These are phyloP conservation scores for Sipunculus nudus DNA, from an alignment of 2,888 invertebrate genomes.

Conservation along the genomic window DNA sequence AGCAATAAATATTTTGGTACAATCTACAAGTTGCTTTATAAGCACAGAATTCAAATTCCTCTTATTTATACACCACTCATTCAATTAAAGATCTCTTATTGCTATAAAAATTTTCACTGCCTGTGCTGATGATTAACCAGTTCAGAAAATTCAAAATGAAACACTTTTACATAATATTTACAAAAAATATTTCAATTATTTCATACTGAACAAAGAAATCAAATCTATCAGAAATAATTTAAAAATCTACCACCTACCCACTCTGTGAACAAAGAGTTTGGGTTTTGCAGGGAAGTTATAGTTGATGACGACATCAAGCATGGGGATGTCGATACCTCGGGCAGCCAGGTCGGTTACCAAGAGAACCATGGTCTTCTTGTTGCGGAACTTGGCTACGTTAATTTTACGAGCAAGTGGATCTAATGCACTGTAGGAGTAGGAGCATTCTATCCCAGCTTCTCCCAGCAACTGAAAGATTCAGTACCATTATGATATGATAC, in stretches of 20 bases:
- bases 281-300: constrained; percentile 96
- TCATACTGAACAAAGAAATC: background rate
- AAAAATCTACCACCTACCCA: constrained; percentile 79
- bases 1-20: too few relatives aligned
- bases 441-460: constrained; percentile 78
- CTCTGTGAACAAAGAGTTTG: constrained; percentile 97
- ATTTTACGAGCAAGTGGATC: constrained; percentile 95
- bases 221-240: background rate
- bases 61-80: too few relatives aligned
- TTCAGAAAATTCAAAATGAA: too few relatives aligned
- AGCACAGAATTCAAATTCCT: too few relatives aligned
- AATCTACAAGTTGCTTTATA: too few relatives aligned
- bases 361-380: constrained; percentile 79
- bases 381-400: constrained; percentile 78
- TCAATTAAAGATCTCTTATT: too few relatives aligned
- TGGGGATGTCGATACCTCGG: constrained; percentile 95
- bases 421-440: constrained; percentile 90
- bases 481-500: too few relatives aligned
- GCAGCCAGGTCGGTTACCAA: constrained; percentile 98
- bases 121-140: too few relatives aligned
- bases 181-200: too few relatives aligned
- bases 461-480: constrained; percentile 70
- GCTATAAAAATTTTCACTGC: too few relatives aligned
- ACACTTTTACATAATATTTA: too few relatives aligned
- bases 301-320: constrained; percentile 95